These are phyloP conservation scores for Cichladusa arquata DNA, from an alignment of 2,113 vertebrate species.

Conservation along the genomic window DNA sequence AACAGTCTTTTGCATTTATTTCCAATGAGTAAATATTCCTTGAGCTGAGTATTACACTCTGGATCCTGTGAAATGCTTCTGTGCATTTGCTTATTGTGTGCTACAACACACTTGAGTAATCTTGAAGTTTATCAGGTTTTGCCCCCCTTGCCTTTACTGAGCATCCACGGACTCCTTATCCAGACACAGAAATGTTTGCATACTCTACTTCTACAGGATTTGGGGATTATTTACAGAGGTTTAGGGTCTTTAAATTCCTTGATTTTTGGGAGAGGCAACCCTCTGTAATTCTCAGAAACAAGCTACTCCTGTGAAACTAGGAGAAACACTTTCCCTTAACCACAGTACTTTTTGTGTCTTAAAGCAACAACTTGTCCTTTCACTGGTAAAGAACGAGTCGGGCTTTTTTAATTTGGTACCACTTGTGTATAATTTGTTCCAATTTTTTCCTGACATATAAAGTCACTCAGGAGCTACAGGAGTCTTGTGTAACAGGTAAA, in stretches of 20 bases:
- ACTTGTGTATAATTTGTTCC: not conserved
- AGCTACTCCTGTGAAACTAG: not conserved
- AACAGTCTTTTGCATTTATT: conserved; percentile 15
- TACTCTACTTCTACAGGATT: not conserved
- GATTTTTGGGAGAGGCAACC: not conserved
- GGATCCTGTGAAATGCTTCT: not conserved
- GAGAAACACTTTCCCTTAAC: not conserved
- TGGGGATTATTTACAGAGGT: not conserved
- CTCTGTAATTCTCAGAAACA: not conserved
- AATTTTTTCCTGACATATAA: not conserved
- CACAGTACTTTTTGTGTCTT: not conserved
- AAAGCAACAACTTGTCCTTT: not conserved
- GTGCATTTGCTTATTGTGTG: not conserved
- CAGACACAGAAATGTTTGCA: not conserved
- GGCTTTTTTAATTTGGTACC: not conserved
- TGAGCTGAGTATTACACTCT: not conserved
- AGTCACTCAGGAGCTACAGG: not conserved
- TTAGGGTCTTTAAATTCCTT: not conserved
- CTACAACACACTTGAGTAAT: not conserved
- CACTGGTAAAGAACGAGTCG: not conserved
- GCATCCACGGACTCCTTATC: not conserved
- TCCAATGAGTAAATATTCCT: not conserved
- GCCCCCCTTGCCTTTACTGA: not conserved
- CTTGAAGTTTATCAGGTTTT: not conserved
- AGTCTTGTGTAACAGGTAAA: not conserved